Conservation (phyloP, 2,888 invertebrate species). For the Eulithis testata region DNA sequence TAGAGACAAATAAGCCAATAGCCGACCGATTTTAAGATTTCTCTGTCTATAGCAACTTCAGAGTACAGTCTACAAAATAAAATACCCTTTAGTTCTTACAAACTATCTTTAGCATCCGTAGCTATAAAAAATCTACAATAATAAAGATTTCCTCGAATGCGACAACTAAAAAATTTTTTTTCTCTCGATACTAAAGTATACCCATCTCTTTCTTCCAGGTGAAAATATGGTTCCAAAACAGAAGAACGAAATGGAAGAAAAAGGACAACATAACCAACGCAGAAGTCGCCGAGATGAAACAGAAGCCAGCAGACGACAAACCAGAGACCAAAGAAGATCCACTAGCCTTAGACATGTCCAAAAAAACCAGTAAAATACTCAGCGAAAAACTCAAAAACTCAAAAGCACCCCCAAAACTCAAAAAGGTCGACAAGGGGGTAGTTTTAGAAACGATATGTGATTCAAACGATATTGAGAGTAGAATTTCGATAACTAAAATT, state of each 20-base stretch:
- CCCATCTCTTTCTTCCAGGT: slow-evolving; percentile 86
- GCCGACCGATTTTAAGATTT: too few relatives aligned
- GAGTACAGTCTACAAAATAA: too few relatives aligned
- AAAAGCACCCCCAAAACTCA: slow-evolving; percentile 65
- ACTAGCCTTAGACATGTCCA: slow-evolving; percentile 74
- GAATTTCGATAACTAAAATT: slow-evolving; percentile 82
- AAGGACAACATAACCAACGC: slow-evolving; percentile 96
- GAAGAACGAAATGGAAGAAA: slow-evolving; percentile 91
- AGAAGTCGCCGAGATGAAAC: slow-evolving; percentile 93
- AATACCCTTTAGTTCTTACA: too few relatives aligned
- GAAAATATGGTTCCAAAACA: slow-evolving; percentile 96
- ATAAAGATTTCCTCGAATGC: too few relatives aligned
- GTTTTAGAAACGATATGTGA: slow-evolving; percentile 72
- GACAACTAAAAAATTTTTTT: too few relatives aligned
- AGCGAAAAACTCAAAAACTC: slow-evolving; percentile 70
- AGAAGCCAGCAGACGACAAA: slow-evolving; percentile 65
- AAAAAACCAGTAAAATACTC: slow-evolving; percentile 72
- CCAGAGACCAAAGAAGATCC: slow-evolving; percentile 68
- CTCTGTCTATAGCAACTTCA: too few relatives aligned
- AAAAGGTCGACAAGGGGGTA: slow-evolving; percentile 71
- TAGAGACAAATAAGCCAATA: too few relatives aligned
- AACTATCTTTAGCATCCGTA: too few relatives aligned
- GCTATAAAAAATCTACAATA: too few relatives aligned
- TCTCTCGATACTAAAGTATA: neutral
- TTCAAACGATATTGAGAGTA: slow-evolving; percentile 77